These are phyloP conservation scores for Zoanthus solanderi DNA, from an alignment of 92 coral and sea anemone genomes.

Conservation along the genomic window DNA sequence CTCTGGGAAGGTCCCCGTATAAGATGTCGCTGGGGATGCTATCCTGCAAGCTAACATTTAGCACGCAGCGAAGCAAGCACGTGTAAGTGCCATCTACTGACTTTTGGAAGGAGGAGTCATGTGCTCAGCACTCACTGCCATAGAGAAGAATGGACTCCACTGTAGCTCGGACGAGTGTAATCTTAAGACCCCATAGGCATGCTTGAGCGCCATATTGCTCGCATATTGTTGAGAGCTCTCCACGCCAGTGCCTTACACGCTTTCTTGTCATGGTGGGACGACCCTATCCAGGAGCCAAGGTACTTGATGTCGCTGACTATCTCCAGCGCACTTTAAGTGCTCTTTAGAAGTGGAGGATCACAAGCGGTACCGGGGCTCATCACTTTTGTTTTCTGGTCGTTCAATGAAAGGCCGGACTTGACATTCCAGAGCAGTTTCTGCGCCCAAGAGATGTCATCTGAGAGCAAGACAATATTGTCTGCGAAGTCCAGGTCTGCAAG, in stretches of 20 bases:
- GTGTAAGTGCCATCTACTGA: constrained; percentile 46
- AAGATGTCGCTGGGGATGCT: neutral
- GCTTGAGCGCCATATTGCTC: constrained; percentile 47
- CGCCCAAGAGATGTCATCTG: constrained; percentile 5
- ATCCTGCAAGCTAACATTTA: constrained; percentile 39
- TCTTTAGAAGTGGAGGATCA: neutral
- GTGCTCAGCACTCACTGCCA: constrained; percentile 54
- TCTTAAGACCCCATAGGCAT: constrained; percentile 24
- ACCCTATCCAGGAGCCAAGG: constrained; percentile 34
- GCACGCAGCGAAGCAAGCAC: constrained; percentile 21
- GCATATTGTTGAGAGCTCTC: constrained; percentile 35
- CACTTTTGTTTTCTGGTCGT: constrained; percentile 19
- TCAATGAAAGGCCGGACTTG: neutral
- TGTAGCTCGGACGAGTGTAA: constrained; percentile 52
- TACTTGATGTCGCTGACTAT: constrained; percentile 53
- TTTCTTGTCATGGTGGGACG: constrained; percentile 14
- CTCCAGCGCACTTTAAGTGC: constrained; percentile 17
- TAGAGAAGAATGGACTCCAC: constrained; percentile 64
- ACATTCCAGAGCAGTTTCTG: constrained; percentile 28
- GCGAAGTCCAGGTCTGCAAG: constrained; percentile 47
- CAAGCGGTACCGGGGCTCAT: neutral
- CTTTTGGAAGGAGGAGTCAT: constrained; percentile 21
- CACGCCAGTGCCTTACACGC: constrained; percentile 36
- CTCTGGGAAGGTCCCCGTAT: constrained; percentile 2
- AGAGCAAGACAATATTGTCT: neutral